phyloP scores from a whole-genome alignment of 1,140 invertebrate species.

The Drosophila quadrilineata region DNA sequence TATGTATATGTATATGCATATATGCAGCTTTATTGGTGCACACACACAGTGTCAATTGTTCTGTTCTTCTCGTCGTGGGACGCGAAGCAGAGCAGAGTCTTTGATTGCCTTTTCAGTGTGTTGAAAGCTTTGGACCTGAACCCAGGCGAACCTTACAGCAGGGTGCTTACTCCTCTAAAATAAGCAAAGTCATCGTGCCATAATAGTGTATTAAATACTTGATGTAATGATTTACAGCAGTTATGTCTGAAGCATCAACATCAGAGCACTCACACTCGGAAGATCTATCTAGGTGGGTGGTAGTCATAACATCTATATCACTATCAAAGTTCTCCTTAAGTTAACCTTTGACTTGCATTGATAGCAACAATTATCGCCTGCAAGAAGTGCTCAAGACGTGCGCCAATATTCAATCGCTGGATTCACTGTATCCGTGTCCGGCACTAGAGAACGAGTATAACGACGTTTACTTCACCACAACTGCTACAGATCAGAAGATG shows the following conservation, averaged over 20 bases:
- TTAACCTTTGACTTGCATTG: background rate
- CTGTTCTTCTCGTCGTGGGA: slow-evolving; percentile 16
- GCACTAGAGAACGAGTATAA: slow-evolving; percentile 51
- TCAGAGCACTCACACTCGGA: slow-evolving; percentile 64
- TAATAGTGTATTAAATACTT: slow-evolving; percentile 1
- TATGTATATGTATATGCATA: background rate
- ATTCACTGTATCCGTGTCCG: slow-evolving; percentile 44
- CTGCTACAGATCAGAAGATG: slow-evolving; percentile 54
- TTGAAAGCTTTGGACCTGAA: slow-evolving; percentile 27
- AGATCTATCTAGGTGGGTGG: slow-evolving; percentile 54
- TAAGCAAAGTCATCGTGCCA: background rate
- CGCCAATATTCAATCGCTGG: slow-evolving; percentile 65
- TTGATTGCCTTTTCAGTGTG: slow-evolving; percentile 34
- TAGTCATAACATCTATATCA: background rate
- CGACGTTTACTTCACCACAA: slow-evolving; percentile 40
- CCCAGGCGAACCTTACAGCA: background rate
- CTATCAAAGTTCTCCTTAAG: background rate
- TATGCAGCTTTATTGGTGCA: slow-evolving; percentile 20
- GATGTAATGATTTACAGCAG: slow-evolving; percentile 14
- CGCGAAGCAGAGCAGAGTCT: slow-evolving; percentile 14
- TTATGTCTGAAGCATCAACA: slow-evolving; percentile 64
- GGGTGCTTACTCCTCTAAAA: too few relatives aligned
- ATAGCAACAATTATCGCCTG: slow-evolving; percentile 43
- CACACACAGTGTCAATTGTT: slow-evolving; percentile 45
- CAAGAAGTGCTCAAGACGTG: slow-evolving; percentile 63